Evolutionary conservation across 2,888 invertebrate genomes (phyloP), one percentile per base, ranked within the genome.

Genomic region (Leptopilina syphax): DNA sequence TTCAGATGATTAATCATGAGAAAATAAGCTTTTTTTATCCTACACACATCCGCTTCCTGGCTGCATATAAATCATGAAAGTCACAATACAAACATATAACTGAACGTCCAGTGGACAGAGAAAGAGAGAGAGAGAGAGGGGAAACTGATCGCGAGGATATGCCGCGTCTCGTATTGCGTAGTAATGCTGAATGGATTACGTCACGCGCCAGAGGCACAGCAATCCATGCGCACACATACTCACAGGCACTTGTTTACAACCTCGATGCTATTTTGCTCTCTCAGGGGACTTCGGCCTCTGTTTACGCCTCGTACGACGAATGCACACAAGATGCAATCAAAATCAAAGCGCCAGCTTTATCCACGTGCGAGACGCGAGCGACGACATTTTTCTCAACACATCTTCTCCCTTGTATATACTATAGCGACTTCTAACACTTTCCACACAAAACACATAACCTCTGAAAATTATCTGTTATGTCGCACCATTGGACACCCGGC

Each of bases 131-230:
- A 65, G 60, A 66, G 50, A 44, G 77, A 80, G 66, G 10, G 18
- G 77, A 77, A 65, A 77, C 27, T 57, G 60, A 68, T 66, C 68
- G 68, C 13, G 47, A 65, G 65, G 77, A 77, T 65, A 50, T 41
- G 50, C 66, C 83, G 82, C 81, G 84, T 87, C 85, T 86, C 84
- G 86, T 89, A 87, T 89, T 89, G 89, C 89, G 89, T 89, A 89
- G 88, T 87, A 88, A 85, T 86, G 88, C 87, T 89, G 89, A 89
- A 89, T 89, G 89, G 88, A 88, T 89, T 89, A 88, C 89, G 89
- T 89, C 89, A 89, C 86, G 85, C 85, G 85, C 80, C 73, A 82
- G 81, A 81, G 77, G 77, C 80, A 79, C 65, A 63, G 24, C 65
- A 18, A 63, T 63, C 65, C 47, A 63, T 63, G 63, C 54, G 54